phyloP scores from a whole-genome alignment of 2,797 vertebrate species.

The Otolemur crassicaudatus region DNA sequence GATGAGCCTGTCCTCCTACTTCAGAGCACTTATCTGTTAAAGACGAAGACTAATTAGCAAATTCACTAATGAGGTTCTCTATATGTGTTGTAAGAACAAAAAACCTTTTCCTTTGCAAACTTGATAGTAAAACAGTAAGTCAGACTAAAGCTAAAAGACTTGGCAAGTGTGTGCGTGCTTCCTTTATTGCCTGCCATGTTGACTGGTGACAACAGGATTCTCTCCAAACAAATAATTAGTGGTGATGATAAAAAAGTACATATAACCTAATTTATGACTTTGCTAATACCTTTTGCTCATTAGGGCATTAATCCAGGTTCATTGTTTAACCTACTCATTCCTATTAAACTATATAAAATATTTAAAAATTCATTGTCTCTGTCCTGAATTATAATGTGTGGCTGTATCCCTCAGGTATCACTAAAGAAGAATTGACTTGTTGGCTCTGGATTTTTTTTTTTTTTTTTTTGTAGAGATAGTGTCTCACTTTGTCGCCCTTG shows the following conservation, averaged over 20 bases:
- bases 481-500: no score
- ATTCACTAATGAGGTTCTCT: slow-evolving; percentile 67
- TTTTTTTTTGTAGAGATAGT: background rate
- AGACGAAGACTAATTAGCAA: slow-evolving; percentile 66
- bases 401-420: background rate
- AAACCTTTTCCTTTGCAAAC: slow-evolving; percentile 21
- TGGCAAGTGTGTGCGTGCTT: background rate
- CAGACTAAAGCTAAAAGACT: background rate
- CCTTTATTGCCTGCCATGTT: background rate
- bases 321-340: background rate
- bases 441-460: background rate
- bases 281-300: background rate
- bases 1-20: slow-evolving; percentile 59
- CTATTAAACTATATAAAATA: slow-evolving; percentile 35
- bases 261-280: slow-evolving; percentile 32
- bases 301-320: slow-evolving; percentile 18
- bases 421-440: background rate
- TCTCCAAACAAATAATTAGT: slow-evolving; percentile 68
- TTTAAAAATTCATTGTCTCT: background rate
- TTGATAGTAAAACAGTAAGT: slow-evolving; percentile 69
- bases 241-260: slow-evolving; percentile 44
- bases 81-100: background rate
- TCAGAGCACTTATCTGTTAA: slow-evolving; percentile 66
- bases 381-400: background rate
- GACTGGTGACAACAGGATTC: slow-evolving; percentile 1